Conservation (phyloP, 30 jellyfish, hydroid and myxozoan species). For the Hydractinia symbiolongicarpus region DNA sequence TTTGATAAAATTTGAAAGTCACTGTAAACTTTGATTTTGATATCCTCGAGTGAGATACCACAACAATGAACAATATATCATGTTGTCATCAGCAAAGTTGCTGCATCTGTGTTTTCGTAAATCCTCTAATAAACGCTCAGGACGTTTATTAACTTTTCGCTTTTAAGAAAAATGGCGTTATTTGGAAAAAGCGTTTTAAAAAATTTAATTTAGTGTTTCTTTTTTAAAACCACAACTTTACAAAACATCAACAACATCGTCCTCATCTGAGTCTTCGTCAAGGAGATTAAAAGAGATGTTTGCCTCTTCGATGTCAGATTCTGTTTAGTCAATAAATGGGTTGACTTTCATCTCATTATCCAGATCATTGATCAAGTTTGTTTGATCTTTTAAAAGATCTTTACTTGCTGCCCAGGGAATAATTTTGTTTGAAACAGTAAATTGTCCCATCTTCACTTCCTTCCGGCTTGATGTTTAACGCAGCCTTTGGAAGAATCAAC, state of each 20-base stretch:
- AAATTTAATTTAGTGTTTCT: background rate
- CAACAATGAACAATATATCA: no score
- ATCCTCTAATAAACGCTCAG: background rate
- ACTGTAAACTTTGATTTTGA: no score
- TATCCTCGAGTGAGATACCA: no score
- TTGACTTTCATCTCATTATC: constrained; percentile 5
- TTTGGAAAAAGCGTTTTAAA: background rate
- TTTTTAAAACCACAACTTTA: background rate
- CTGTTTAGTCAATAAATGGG: constrained; percentile 1
- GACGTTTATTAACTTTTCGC: background rate
- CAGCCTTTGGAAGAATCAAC: constrained; percentile 7
- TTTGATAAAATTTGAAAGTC: no score
- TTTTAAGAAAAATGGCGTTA: background rate
- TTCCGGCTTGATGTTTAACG: constrained; percentile 6
- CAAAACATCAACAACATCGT: background rate
- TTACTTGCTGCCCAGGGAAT: background rate
- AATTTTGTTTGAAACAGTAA: background rate
- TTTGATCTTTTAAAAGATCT: constrained; percentile 3
- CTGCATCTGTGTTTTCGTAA: background rate
- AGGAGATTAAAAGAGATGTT: background rate
- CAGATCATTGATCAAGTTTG: background rate
- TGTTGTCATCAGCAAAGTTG: no score
- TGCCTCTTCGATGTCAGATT: constrained; percentile 11
- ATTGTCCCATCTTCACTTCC: no score
- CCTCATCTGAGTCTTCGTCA: constrained; percentile 5